Evolutionary conservation across 2,888 invertebrate genomes (phyloP).

Genomic region (Drosophila mayaguana): DNA sequence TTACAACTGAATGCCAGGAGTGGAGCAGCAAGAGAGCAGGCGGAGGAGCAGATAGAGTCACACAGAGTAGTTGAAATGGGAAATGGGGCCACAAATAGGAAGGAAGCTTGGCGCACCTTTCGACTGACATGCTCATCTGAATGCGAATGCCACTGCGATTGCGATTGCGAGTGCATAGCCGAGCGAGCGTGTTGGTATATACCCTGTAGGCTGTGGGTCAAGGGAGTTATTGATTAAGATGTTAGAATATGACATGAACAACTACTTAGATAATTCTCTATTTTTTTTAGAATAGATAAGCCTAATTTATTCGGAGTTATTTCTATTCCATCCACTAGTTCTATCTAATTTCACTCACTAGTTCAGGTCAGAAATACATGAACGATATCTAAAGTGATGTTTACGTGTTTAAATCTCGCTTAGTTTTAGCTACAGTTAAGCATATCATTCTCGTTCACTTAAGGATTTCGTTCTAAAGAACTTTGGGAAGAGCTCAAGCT

Average conservation of each 20-base stretch:
- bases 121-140: conserved; percentile 79
- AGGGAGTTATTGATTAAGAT: not conserved
- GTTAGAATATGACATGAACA: too few relatives aligned
- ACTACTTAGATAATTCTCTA: too few relatives aligned
- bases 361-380: too few relatives aligned
- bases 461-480: too few relatives aligned
- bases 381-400: too few relatives aligned
- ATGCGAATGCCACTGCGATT: conserved; percentile 54
- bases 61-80: too few relatives aligned
- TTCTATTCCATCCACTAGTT: not conserved
- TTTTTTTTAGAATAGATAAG: too few relatives aligned
- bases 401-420: too few relatives aligned
- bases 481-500: not conserved
- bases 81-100: not conserved
- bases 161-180: conserved; percentile 27
- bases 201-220: not conserved
- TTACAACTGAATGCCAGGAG: conserved; percentile 67
- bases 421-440: too few relatives aligned
- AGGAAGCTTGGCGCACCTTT: conserved; percentile 61
- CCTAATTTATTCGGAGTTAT: not conserved
- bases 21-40: not conserved
- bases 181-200: conserved; percentile 4
- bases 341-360: not conserved
- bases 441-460: too few relatives aligned
- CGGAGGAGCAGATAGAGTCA: not conserved